Base-by-base conservation (phyloP, 1,140 invertebrate species). In the Stegodyphus dumicola region DNA sequence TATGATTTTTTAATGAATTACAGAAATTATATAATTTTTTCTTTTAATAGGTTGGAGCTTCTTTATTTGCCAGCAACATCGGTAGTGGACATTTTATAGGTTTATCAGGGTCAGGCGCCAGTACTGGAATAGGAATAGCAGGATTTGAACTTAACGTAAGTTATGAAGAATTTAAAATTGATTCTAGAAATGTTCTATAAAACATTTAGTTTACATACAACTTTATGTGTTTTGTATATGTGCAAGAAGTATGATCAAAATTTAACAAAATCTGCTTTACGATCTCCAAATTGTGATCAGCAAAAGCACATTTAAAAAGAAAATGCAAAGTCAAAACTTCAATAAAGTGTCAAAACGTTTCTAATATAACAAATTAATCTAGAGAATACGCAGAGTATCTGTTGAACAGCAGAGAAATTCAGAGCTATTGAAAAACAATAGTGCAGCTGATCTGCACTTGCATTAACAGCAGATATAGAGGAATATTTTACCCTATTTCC, bases 51-150 rank as follows among this genome's bases (percentile, higher is more conserved):
- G 92, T 93, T 15, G 93, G 93, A 66, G 92, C 92, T 6, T 93
- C 92, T 6, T 88, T 93, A 71, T 93, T 93, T 89, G 92, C 92
- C 7, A 92, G 91, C 77, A 93, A 93, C 88, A 93, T 93, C 75
- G 93, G 93, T 7, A 92, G 91, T 81, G 93, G 92, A 54, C 93
- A 93, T 90, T 93, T 93, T 88, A 92, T 93, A 85, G 93, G 93
- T 66, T 88, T 93, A 15, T 91, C 92, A 5, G 93, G 93, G 9
- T 92, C 92, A 18, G 91, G 90, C 33, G 91, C 91, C 11, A 90
- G 90, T 13, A 89, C 90, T 7, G 91, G 91, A 10, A 92, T 93
- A 74, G 92, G 91, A 66, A 91, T 93, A 56, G 93, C 90, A 11
- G 92, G 91, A 7, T 93, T 92, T 88, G 92, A 93, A 89, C 89